These are phyloP conservation scores for Alviniconcha strummeri DNA, from an alignment of 2,888 invertebrate genomes.

Conservation along the genomic window DNA sequence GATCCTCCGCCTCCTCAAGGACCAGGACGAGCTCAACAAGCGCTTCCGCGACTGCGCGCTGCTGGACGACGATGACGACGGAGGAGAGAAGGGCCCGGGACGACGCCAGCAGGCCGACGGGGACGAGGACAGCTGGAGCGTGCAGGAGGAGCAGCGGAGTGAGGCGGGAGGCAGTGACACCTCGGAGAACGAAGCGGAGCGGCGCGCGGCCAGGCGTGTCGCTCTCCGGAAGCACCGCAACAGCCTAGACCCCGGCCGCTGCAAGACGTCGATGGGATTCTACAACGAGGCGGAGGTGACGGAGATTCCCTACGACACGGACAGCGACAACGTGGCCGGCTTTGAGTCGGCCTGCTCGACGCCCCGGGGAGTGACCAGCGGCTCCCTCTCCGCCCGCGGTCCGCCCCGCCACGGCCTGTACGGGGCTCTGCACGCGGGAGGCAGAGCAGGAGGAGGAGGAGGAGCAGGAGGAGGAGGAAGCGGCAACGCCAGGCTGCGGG, in stretches of 20 bases:
- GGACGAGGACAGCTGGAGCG: conserved; percentile 37
- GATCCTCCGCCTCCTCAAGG: conserved; percentile 54
- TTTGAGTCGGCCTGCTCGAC: conserved; percentile 20
- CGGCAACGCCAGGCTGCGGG: conserved; percentile 15
- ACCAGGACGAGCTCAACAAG: conserved; percentile 52
- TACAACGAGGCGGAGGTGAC: conserved; percentile 44
- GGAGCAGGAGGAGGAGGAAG: neutral
- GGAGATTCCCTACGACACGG: conserved; percentile 31
- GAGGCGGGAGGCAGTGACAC: conserved; percentile 39
- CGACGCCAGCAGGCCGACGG: conserved; percentile 28
- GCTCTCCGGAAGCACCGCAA: conserved; percentile 15
- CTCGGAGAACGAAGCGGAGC: conserved; percentile 27
- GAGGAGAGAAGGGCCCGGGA: neutral
- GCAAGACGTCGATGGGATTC: conserved; percentile 58
- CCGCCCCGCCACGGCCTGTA: neutral
- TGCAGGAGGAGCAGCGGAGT: conserved; percentile 37
- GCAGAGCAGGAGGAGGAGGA: no score
- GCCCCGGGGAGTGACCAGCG: conserved; percentile 4
- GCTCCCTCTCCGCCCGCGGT: conserved; percentile 3
- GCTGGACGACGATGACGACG: conserved; percentile 37
- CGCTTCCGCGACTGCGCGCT: conserved; percentile 45
- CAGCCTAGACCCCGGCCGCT: conserved; percentile 44
- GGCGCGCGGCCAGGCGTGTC: conserved; percentile 33
- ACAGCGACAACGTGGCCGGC: conserved; percentile 22
- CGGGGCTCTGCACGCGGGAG: no score